Evolutionary conservation across 2,888 invertebrate genomes (phyloP).

Genomic region (Dinocampus coccinellae): DNA sequence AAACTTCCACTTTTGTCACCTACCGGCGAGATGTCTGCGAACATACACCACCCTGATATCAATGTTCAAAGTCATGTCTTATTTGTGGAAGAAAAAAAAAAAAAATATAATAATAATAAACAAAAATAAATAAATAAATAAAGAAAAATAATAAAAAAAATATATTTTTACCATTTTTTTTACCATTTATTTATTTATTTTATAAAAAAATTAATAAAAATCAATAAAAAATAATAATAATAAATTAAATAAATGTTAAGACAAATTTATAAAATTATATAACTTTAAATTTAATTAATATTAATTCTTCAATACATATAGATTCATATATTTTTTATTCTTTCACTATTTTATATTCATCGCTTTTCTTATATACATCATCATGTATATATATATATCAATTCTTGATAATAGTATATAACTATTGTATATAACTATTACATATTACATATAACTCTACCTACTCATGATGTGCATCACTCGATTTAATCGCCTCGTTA

Average conservation of each 20-base stretch:
- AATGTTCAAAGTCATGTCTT: constrained; percentile 65
- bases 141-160: constrained; percentile 21
- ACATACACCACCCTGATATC: constrained; percentile 68
- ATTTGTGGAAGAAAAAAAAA: too few relatives aligned
- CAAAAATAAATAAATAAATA: constrained; percentile 48
- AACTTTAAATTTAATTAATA: neutral
- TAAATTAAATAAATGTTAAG: too few relatives aligned
- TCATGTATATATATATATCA: neutral
- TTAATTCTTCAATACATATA: neutral
- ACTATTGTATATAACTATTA: constrained; percentile 8
- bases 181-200: neutral
- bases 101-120: too few relatives aligned
- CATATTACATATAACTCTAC: constrained; percentile 7
- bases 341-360: neutral
- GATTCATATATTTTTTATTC: neutral
- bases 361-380: neutral
- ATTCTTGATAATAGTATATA: neutral
- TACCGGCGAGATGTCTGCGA: constrained; percentile 71
- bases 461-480: constrained; percentile 37
- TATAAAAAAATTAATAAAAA: too few relatives aligned
- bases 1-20: constrained; percentile 86
- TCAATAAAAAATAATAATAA: too few relatives aligned
- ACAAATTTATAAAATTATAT: too few relatives aligned
- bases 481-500: constrained; percentile 51
- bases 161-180: neutral